phyloP scores from a whole-genome alignment of 2,113 vertebrate genomes.

The Ifrita kowaldi region DNA sequence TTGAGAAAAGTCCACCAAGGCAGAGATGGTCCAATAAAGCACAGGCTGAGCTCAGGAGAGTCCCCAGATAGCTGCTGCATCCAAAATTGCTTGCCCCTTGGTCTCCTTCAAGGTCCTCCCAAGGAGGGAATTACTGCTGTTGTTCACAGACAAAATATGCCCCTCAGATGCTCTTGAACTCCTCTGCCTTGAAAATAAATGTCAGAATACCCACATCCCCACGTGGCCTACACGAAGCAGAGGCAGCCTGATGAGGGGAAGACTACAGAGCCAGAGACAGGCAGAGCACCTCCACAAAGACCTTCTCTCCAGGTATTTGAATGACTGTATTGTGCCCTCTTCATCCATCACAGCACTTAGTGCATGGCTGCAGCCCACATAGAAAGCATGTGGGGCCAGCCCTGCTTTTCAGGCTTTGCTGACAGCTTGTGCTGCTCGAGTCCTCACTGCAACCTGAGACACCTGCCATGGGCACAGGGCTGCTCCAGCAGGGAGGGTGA shows the following conservation, averaged over 20 bases:
- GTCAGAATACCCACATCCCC: no score
- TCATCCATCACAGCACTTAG: not conserved
- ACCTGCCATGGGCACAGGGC: not conserved
- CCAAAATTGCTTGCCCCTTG: not conserved
- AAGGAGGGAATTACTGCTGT: not conserved
- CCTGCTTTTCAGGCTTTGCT: not conserved
- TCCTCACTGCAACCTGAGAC: rapidly evolving
- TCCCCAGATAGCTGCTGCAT: not conserved
- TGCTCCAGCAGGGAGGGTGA: not conserved
- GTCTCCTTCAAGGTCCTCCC: not conserved
- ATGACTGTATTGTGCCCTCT: rapidly evolving
- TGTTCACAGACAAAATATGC: not conserved
- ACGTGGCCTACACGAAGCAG: rapidly evolving
- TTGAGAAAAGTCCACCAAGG: not conserved
- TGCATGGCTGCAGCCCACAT: not conserved
- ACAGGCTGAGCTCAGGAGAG: not conserved
- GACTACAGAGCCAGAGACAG: not conserved
- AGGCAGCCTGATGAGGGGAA: not conserved
- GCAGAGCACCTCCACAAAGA: not conserved
- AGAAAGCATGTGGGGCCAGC: not conserved
- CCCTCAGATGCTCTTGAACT: not conserved
- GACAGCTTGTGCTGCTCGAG: not conserved
- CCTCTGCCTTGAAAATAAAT: not conserved
- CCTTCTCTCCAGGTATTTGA: not conserved
- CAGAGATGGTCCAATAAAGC: not conserved